Evolutionary conservation across 2,797 vertebrate genomes (phyloP).

Genomic region (Cirrhinus mrigala): DNA sequence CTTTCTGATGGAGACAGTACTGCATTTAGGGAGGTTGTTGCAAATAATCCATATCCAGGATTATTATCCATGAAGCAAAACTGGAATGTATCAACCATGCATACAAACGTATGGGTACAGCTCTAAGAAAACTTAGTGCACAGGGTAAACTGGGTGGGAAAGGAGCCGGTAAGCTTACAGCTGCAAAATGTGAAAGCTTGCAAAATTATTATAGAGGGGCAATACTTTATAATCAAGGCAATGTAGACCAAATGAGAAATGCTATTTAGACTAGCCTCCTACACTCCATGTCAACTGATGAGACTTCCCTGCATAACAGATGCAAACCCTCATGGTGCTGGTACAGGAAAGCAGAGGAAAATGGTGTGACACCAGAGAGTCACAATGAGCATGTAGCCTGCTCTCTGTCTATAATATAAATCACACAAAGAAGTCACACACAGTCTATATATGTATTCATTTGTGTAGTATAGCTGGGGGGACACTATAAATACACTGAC

Average conservation of each 20-base stretch:
- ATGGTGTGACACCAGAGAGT: not conserved
- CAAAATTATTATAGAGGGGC: not conserved
- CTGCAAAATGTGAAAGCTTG: no score
- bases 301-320: not conserved
- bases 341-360: not conserved
- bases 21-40: not conserved
- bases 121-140: not conserved
- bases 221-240: slow-evolving; percentile 4
- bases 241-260: not conserved
- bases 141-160: not conserved
- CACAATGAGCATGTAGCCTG: not conserved
- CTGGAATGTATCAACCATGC: not conserved
- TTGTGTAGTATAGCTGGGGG: no score
- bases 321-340: not conserved
- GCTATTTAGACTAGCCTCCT: not conserved
- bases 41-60: not conserved
- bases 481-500: no score
- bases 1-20: not conserved
- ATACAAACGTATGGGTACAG: not conserved
- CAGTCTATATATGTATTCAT: no score
- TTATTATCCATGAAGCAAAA: not conserved
- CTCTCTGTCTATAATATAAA: no score
- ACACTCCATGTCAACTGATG: not conserved
- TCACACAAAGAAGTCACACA: no score
- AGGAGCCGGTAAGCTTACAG: not conserved